Conservation (phyloP, 2,888 invertebrate genomes). For the Pecten maximus region DNA sequence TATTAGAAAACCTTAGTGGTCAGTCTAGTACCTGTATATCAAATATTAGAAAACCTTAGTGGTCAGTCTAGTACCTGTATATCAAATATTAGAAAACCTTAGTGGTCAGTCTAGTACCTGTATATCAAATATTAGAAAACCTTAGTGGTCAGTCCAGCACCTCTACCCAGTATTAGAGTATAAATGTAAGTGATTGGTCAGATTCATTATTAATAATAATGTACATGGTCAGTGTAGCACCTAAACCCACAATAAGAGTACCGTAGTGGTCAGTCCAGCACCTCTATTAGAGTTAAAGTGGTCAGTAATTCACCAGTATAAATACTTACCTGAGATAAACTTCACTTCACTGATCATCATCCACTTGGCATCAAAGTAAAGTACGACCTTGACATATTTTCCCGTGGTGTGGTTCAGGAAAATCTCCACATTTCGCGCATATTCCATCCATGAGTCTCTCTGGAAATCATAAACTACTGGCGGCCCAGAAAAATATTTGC, state of each 20-base stretch:
- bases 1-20: too few relatives aligned
- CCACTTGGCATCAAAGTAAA: constrained; percentile 92
- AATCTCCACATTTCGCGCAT: constrained; percentile 91
- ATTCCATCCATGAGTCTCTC: constrained; percentile 91
- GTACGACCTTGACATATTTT: constrained; percentile 89
- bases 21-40: too few relatives aligned
- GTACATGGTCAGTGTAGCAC: background rate
- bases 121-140: background rate
- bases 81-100: background rate
- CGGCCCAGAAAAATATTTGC: constrained; percentile 89
- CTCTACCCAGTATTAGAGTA: background rate
- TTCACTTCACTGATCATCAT: constrained; percentile 94
- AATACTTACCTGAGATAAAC: constrained; percentile 89
- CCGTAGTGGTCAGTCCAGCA: too few relatives aligned
- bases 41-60: background rate
- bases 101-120: background rate
- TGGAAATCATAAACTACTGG: constrained; percentile 87
- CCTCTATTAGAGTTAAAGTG: background rate
- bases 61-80: background rate
- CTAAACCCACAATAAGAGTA: background rate
- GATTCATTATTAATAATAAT: background rate
- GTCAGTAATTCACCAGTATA: background rate
- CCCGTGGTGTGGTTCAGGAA: constrained; percentile 92
- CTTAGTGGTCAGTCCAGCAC: background rate
- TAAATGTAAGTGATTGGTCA: background rate